Evolutionary conservation across 2,113 vertebrate species (phyloP).

Genomic region (Passer montanus): DNA sequence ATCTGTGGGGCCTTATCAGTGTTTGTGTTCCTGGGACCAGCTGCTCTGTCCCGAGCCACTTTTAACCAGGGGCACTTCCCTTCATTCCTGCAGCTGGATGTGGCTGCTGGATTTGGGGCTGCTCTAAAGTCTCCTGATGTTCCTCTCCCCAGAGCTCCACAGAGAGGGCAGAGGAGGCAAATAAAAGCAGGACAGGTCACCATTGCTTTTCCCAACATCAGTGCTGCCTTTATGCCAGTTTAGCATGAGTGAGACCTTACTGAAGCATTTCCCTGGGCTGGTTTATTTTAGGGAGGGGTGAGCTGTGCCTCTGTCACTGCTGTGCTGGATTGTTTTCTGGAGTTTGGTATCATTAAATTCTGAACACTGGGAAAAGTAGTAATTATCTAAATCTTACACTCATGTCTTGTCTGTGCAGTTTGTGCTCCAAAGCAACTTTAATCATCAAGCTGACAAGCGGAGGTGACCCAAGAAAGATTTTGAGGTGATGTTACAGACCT

Average conservation of each 20-base stretch:
- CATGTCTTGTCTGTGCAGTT: constrained; percentile 60
- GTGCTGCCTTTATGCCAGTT: not conserved
- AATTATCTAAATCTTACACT: not conserved
- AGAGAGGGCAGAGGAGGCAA: not conserved
- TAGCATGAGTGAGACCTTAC: not conserved
- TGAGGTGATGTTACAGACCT: constrained; percentile 74
- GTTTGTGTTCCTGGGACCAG: not conserved
- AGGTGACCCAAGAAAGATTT: constrained; percentile 46
- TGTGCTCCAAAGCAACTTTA: constrained; percentile 73
- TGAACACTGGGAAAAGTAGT: not conserved
- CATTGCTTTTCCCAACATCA: not conserved
- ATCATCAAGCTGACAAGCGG: constrained; percentile 70
- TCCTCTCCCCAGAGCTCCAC: not conserved
- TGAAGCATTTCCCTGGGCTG: not conserved
- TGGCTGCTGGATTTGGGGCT: not conserved
- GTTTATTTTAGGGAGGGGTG: not conserved
- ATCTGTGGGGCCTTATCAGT: not conserved
- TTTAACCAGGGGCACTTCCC: not conserved
- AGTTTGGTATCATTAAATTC: not conserved
- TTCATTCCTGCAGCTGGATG: not conserved
- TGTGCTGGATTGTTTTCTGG: not conserved
- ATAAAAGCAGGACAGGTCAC: not conserved
- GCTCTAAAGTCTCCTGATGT: not conserved
- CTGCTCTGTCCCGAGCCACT: not conserved
- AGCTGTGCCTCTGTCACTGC: not conserved